A percentile compares a stretch with the other conserved stretches of the same genome.
These are phyloP conservation scores for Aphidoletes aphidimyza DNA, from an alignment of 2,888 invertebrate species.

Conservation along the genomic window DNA sequence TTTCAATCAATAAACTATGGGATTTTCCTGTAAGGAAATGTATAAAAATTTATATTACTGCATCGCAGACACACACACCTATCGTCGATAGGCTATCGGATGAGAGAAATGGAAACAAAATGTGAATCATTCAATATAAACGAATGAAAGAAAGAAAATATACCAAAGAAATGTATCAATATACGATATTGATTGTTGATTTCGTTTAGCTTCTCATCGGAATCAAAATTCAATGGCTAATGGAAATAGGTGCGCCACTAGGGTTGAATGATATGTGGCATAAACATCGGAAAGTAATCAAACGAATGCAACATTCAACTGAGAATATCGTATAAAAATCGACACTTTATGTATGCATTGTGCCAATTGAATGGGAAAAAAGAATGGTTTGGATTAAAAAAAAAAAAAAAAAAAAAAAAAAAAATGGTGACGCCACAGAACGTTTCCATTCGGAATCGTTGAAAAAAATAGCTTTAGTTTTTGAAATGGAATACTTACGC, in stretches of 20 bases:
- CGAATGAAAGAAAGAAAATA: no score
- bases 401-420: not conserved
- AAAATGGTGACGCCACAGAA: no score
- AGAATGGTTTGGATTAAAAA: not conserved
- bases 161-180: no score
- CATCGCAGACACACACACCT: no score
- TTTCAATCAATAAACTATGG: not conserved
- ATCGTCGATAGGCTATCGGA: no score
- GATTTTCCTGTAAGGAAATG: conserved; percentile 37
- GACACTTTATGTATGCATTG: conserved; percentile 44
- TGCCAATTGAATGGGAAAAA: conserved; percentile 43
- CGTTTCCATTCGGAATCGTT: not conserved
- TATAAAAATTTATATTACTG: not conserved
- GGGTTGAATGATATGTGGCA: no score
- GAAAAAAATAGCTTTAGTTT: not conserved
- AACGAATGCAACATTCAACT: conserved; percentile 1
- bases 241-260: no score
- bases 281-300: not conserved
- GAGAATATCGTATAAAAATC: not conserved
- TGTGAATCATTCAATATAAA: no score
- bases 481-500: conserved; percentile 60
- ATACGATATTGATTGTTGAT: no score
- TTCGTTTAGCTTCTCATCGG: no score
- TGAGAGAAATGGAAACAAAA: no score
- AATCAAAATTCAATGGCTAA: no score